Percentiles rank a stretch among this genome's conserved stretches.
Conservation (phyloP, 2,797 vertebrate species). For the Enteromius mattozi region DNA sequence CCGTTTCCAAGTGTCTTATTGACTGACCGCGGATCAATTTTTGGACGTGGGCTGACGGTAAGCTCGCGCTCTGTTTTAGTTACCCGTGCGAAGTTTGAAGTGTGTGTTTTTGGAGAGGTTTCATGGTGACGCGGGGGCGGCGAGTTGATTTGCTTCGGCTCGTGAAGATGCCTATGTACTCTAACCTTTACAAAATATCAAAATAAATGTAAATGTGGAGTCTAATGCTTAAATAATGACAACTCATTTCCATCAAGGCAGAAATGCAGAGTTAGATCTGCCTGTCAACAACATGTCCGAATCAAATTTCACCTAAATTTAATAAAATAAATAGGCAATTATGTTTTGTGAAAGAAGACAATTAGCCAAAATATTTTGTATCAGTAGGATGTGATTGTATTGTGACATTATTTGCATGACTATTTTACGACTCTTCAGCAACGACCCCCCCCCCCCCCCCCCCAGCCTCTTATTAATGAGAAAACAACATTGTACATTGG, state of each 20-base stretch:
- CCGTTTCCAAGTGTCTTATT: slow-evolving; percentile 28
- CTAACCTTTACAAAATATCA: background rate
- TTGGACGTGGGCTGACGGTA: slow-evolving; percentile 58
- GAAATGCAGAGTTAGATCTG: background rate
- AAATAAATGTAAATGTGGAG: background rate
- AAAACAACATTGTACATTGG: background rate
- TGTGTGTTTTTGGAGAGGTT: slow-evolving; percentile 42
- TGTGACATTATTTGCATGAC: background rate
- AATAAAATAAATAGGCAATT: background rate
- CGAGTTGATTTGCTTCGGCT: slow-evolving; percentile 39
- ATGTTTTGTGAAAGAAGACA: background rate
- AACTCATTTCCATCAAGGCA: background rate
- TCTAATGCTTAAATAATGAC: background rate
- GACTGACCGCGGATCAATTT: slow-evolving; percentile 48
- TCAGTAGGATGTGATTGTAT: background rate
- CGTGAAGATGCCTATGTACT: slow-evolving; percentile 33
- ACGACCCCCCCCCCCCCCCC: no score
- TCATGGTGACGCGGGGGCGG: slow-evolving; percentile 56
- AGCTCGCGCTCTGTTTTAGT: slow-evolving; percentile 38
- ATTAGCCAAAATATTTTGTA: background rate
- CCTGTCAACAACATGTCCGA: background rate
- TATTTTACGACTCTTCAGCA: slow-evolving; percentile 4
- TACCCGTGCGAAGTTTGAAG: slow-evolving; percentile 52
- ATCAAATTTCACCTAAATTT: background rate
- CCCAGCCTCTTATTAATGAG: background rate